These are phyloP conservation scores for Lycocorax pyrrhopterus DNA, from an alignment of 2,113 vertebrate species.

Conservation along the genomic window DNA sequence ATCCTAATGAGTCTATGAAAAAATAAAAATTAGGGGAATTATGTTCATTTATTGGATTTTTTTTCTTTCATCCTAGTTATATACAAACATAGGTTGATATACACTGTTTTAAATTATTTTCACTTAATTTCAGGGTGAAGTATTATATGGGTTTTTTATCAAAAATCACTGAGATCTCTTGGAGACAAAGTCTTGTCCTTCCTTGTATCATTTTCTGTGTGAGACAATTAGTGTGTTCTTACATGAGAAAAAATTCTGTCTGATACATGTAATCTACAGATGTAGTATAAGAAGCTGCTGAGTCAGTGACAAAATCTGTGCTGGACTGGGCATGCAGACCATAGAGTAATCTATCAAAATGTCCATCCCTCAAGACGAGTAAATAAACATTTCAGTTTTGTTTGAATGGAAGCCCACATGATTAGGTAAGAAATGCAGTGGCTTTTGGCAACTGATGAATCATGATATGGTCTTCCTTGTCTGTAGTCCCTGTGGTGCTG, in stretches of 20 bases:
- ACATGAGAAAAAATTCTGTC: background rate
- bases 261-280: background rate
- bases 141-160: background rate
- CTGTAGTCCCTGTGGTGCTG: background rate
- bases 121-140: background rate
- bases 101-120: background rate
- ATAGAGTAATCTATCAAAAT: background rate
- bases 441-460: background rate
- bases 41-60: background rate
- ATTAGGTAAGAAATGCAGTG: background rate
- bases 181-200: background rate
- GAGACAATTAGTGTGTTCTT: background rate
- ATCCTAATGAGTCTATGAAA: background rate
- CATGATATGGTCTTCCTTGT: background rate
- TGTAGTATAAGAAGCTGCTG: background rate
- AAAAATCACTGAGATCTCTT: background rate
- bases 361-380: background rate
- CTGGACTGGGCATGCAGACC: background rate
- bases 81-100: background rate
- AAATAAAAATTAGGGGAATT: background rate
- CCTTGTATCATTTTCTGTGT: background rate
- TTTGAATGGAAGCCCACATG: background rate
- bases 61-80: background rate
- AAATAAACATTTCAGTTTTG: background rate
- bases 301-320: background rate